A percentile compares a stretch with the other conserved stretches of the same genome.
Evolutionary conservation across 2,797 vertebrate genomes (phyloP).

Genomic region (Sylvia borin): DNA sequence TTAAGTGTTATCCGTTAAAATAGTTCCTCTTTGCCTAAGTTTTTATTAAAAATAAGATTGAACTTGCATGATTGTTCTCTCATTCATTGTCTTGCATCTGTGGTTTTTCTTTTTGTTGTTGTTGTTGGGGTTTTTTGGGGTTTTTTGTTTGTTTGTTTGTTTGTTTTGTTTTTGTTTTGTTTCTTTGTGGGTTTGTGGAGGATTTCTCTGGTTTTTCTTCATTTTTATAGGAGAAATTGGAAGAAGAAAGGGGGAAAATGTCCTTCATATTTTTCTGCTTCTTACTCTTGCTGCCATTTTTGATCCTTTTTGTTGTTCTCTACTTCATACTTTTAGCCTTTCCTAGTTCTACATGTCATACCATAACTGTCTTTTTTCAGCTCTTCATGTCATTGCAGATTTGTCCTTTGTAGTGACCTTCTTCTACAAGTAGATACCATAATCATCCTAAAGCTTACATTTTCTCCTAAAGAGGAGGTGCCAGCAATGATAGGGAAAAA

Average conservation of each 20-base stretch:
- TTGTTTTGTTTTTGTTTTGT: not conserved
- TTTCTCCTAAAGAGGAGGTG: not conserved
- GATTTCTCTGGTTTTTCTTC: not conserved
- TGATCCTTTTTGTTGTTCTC: not conserved
- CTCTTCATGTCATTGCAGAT: not conserved
- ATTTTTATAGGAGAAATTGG: not conserved
- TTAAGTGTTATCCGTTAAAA: not conserved
- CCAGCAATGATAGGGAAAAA: not conserved
- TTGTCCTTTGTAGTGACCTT: not conserved
- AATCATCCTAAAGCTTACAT: not conserved
- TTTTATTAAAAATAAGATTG: not conserved
- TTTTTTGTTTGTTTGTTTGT: too few species aligned
- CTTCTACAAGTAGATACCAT: not conserved
- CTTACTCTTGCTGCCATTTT: not conserved
- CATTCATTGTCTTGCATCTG: not conserved
- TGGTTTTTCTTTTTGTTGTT: too few species aligned
- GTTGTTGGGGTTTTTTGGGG: too few species aligned
- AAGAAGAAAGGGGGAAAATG: not conserved
- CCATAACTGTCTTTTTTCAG: not conserved
- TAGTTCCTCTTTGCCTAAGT: not conserved
- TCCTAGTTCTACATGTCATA: not conserved
- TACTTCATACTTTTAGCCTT: not conserved
- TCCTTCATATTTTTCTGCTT: not conserved
- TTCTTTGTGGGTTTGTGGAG: not conserved
- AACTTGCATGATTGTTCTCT: not conserved